Evolutionary conservation across 1,140 invertebrate species (phyloP).

Genomic region (Euura lappo): DNA sequence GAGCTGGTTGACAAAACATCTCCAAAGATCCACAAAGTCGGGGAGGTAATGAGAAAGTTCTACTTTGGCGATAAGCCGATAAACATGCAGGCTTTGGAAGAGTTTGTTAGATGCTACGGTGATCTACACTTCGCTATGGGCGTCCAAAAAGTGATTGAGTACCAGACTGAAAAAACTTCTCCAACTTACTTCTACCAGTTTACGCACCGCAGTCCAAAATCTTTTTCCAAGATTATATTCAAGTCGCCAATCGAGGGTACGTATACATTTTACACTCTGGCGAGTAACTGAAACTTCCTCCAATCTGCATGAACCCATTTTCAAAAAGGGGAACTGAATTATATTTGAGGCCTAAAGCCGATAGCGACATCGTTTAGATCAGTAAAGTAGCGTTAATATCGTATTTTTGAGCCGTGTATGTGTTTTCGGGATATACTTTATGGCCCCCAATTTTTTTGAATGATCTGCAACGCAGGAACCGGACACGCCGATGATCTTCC

Average conservation of each 20-base stretch:
- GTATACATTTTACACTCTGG: no score
- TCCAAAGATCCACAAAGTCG: slow-evolving; percentile 39
- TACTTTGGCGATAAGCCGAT: slow-evolving; percentile 55
- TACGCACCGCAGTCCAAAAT: slow-evolving; percentile 35
- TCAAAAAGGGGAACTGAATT: no score
- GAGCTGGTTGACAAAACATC: slow-evolving; percentile 16
- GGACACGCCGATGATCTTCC: neutral
- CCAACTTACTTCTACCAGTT: slow-evolving; percentile 59
- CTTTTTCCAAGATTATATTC: slow-evolving; percentile 16
- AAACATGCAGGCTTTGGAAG: slow-evolving; percentile 30
- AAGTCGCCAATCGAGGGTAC: slow-evolving; percentile 28
- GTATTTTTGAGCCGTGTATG: slow-evolving; percentile 14
- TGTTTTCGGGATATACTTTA: no score
- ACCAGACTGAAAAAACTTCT: slow-evolving; percentile 40
- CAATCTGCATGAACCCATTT: no score
- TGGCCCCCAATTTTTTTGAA: no score
- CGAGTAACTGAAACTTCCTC: no score
- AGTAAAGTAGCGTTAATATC: no score
- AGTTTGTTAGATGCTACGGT: slow-evolving; percentile 49
- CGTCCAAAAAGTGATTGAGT: slow-evolving; percentile 47
- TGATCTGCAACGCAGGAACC: neutral
- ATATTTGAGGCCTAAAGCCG: no score
- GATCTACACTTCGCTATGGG: slow-evolving; percentile 53
- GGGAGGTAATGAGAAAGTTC: slow-evolving; percentile 53
- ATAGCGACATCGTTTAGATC: neutral